Percentiles rank a stretch among this genome's conserved stretches.
These are phyloP conservation scores for Calosoma granatense DNA, from an alignment of 1,140 invertebrate species.

Conservation along the genomic window DNA sequence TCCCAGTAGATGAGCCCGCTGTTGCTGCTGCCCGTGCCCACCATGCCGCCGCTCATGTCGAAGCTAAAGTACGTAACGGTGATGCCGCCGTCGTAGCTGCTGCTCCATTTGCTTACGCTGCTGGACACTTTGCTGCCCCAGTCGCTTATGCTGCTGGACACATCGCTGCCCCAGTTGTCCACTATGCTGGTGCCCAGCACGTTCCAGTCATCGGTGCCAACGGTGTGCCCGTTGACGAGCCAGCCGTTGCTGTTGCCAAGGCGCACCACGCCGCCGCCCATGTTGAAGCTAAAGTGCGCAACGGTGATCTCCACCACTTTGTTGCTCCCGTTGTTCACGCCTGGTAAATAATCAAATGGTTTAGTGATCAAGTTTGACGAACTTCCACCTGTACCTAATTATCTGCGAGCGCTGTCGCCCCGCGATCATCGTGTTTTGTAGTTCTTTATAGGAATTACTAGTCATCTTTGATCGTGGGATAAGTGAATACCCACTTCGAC, in stretches of 20 bases:
- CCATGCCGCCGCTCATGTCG: not conserved
- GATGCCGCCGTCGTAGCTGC: too few species aligned
- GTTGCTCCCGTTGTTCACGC: constrained; percentile 6
- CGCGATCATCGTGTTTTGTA: not conserved
- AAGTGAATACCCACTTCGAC: constrained; percentile 17
- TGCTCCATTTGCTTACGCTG: too few species aligned
- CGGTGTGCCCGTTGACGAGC: constrained; percentile 23
- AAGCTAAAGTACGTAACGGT: not conserved
- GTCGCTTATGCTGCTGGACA: too few species aligned
- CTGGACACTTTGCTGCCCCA: too few species aligned
- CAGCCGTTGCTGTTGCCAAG: constrained; percentile 35
- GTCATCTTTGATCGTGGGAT: constrained; percentile 22
- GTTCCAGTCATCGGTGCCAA: too few species aligned
- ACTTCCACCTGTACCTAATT: not conserved
- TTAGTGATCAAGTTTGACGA: not conserved
- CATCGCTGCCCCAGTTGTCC: too few species aligned
- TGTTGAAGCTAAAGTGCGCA: constrained; percentile 37
- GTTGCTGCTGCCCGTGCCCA: constrained; percentile 18
- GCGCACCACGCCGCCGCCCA: constrained; percentile 44
- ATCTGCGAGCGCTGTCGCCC: not conserved
- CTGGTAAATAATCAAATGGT: not conserved
- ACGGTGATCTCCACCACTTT: constrained; percentile 23
- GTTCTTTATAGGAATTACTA: not conserved
- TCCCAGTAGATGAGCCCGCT: constrained; percentile 30
- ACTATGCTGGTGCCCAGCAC: too few species aligned